These are phyloP conservation scores for Listronotus bonariensis DNA, from an alignment of 1,140 invertebrate species.

Conservation along the genomic window DNA sequence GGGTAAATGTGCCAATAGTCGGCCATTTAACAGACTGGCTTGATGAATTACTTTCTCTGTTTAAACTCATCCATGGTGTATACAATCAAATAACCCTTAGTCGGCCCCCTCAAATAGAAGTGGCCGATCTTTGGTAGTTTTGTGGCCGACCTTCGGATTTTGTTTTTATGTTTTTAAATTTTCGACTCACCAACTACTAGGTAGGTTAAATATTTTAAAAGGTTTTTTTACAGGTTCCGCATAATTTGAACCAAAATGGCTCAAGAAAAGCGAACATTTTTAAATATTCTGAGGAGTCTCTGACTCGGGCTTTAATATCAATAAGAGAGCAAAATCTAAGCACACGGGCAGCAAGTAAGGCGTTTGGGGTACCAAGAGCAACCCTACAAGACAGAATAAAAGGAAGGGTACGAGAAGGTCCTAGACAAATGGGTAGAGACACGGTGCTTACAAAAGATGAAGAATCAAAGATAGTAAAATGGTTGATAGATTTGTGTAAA, in stretches of 20 bases:
- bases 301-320: slow-evolving; percentile 14
- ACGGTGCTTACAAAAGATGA: slow-evolving; percentile 24
- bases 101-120: neutral
- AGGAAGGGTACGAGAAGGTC: slow-evolving; percentile 28
- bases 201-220: neutral
- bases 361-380: slow-evolving; percentile 17
- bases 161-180: too few species aligned
- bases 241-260: slow-evolving; percentile 8
- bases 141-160: too few species aligned
- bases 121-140: too few species aligned
- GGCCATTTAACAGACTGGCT: too few species aligned
- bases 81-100: slow-evolving; percentile 6
- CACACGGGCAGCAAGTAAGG: slow-evolving; percentile 28
- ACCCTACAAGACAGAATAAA: slow-evolving; percentile 36
- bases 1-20: too few species aligned
- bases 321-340: slow-evolving; percentile 23
- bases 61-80: neutral
- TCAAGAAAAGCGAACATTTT: slow-evolving; percentile 15
- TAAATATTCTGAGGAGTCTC: slow-evolving; percentile 22
- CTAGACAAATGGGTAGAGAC: slow-evolving; percentile 16
- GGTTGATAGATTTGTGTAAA: slow-evolving; percentile 25
- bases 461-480: slow-evolving; percentile 26
- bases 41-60: neutral
- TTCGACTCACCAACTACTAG: too few species aligned
- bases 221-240: slow-evolving; percentile 10